phyloP scores from a whole-genome alignment of 64 coral and sea anemone genomes.

The Trachythela sp. region DNA sequence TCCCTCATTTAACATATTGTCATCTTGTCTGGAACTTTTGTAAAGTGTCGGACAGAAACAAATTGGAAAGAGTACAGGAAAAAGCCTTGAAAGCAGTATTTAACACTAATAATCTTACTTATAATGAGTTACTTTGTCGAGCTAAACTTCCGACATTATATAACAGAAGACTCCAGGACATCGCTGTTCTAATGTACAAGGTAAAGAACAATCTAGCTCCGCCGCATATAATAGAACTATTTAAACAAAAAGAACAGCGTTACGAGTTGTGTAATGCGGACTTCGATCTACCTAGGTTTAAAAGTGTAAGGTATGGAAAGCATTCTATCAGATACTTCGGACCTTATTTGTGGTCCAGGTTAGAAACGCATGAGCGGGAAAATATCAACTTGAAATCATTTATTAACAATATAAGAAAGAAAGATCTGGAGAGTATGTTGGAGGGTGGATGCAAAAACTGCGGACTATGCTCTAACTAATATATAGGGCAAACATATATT shows the following conservation, averaged over 20 bases:
- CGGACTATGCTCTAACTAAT: no score
- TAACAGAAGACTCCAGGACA: not conserved
- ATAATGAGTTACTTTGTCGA: not conserved
- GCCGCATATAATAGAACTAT: not conserved
- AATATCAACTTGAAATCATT: no score
- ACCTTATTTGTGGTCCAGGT: no score
- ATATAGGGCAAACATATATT: no score
- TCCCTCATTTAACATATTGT: constrained; percentile 32
- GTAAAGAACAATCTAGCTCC: not conserved
- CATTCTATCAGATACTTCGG: no score
- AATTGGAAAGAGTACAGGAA: constrained; percentile 35
- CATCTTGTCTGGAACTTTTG: constrained; percentile 40
- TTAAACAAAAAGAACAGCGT: not conserved
- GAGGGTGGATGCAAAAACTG: no score
- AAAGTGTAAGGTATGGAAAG: no score
- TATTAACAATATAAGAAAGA: no score
- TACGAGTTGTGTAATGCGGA: not conserved
- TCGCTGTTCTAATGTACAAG: not conserved
- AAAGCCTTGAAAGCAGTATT: constrained; percentile 38
- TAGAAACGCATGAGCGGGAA: no score
- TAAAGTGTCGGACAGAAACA: constrained; percentile 13
- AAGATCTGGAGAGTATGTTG: no score
- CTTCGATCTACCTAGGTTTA: no score
- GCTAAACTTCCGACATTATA: not conserved
- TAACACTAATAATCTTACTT: not conserved